Conservation (phyloP, 2,888 invertebrate species). For the Cephonodes hylas region DNA sequence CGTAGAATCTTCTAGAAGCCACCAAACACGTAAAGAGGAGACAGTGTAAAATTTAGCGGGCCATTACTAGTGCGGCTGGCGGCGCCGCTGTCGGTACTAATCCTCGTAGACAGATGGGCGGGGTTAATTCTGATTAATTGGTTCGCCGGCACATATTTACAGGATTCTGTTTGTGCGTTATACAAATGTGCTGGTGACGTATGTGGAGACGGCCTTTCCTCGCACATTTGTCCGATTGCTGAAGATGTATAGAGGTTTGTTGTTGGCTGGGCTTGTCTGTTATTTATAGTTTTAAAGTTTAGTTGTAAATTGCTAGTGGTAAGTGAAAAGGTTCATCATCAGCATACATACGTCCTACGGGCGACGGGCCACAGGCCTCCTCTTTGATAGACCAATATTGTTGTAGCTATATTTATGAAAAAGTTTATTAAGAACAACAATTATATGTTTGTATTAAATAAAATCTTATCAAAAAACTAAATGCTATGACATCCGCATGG, state of each 20-base stretch:
- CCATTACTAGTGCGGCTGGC: neutral
- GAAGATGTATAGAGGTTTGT: neutral
- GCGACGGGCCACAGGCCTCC: too few species aligned
- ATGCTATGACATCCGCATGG: too few species aligned
- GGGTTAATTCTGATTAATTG: conserved; percentile 42
- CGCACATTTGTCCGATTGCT: neutral
- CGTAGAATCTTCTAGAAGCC: neutral
- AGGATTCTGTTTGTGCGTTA: conserved; percentile 1
- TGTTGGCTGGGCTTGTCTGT: neutral
- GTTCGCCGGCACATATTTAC: conserved; percentile 34
- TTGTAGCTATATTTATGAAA: too few species aligned
- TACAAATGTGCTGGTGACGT: neutral
- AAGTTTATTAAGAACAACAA: too few species aligned
- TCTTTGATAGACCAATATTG: too few species aligned
- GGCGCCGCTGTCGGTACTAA: conserved; percentile 30
- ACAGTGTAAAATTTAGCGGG: neutral
- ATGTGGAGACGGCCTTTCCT: neutral
- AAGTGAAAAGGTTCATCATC: too few species aligned
- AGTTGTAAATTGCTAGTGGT: neutral
- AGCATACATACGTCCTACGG: too few species aligned
- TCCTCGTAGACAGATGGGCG: conserved; percentile 37
- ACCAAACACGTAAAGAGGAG: neutral
- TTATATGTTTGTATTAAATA: too few species aligned
- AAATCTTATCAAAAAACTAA: too few species aligned
- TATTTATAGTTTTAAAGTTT: neutral